A percentile compares a stretch with the other conserved stretches of the same genome.
Conservation (phyloP, 2,888 invertebrate genomes). For the Serripes groenlandicus region DNA sequence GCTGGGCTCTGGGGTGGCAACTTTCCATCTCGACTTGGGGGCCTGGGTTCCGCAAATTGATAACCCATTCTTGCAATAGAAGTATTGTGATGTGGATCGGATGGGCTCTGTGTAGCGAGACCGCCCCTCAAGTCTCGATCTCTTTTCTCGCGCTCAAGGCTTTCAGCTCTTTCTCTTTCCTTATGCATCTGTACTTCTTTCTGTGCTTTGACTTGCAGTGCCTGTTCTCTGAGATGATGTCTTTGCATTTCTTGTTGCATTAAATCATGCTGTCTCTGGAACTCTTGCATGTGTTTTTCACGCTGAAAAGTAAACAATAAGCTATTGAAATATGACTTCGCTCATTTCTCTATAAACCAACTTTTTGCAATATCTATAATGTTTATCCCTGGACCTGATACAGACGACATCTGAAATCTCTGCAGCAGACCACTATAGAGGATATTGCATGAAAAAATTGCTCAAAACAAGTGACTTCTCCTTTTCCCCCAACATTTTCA, state of each 20-base stretch:
- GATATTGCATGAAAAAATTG: too few species aligned
- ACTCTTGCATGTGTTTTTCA: conserved; percentile 48
- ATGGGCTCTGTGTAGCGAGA: conserved; percentile 45
- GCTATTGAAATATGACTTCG: too few species aligned
- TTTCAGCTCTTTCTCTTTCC: conserved; percentile 57
- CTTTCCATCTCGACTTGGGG: conserved; percentile 62
- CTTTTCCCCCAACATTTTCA: too few species aligned
- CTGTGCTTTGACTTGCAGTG: conserved; percentile 63
- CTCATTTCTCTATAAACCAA: too few species aligned
- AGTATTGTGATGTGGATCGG: conserved; percentile 53
- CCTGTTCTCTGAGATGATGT: conserved; percentile 57
- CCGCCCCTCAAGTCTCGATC: conserved; percentile 45
- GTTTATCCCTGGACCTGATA: too few species aligned
- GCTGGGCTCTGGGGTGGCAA: conserved; percentile 61
- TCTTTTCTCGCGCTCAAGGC: conserved; percentile 55
- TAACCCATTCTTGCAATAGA: conserved; percentile 58
- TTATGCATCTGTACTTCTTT: conserved; percentile 68
- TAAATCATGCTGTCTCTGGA: conserved; percentile 53
- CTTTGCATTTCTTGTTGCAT: conserved; percentile 59
- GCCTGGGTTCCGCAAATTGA: conserved; percentile 66
- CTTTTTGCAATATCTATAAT: too few species aligned
- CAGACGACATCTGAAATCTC: too few species aligned
- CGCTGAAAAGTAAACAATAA: conserved; percentile 26
- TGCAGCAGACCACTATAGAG: too few species aligned
- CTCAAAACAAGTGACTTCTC: too few species aligned